These are phyloP conservation scores for Mesitornis unicolor DNA, from an alignment of 2,113 vertebrate species.

Conservation along the genomic window DNA sequence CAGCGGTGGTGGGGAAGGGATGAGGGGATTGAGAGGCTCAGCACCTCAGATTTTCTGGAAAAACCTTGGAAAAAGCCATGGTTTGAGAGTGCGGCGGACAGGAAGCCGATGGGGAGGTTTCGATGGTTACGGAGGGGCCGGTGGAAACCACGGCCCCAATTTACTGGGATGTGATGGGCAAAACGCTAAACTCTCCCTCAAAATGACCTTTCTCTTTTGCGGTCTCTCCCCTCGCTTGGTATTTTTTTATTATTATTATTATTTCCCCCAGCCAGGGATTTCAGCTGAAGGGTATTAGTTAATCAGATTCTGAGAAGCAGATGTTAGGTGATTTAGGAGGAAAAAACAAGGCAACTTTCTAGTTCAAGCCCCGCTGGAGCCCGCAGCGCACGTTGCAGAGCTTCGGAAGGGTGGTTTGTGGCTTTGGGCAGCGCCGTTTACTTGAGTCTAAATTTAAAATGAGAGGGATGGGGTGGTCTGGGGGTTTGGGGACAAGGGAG, in stretches of 20 bases:
- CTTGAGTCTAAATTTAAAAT: neutral
- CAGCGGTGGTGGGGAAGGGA: neutral
- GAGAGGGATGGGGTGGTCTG: neutral
- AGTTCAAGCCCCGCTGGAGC: neutral
- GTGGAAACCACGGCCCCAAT: neutral
- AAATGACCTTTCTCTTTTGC: constrained; percentile 50
- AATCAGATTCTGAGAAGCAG: constrained; percentile 71
- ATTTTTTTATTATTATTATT: neutral
- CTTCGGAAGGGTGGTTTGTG: neutral
- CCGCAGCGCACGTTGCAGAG: fast-evolving
- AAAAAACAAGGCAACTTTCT: constrained; percentile 10
- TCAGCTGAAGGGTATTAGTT: constrained; percentile 62
- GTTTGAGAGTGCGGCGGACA: fast-evolving
- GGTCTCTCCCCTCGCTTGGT: neutral
- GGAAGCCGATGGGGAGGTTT: neutral
- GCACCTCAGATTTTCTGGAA: neutral
- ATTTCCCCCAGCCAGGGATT: constrained; percentile 45
- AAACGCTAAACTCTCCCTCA: neutral
- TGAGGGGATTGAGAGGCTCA: neutral
- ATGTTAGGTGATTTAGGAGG: constrained; percentile 67
- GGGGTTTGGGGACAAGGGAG: neutral
- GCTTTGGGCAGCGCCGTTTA: fast-evolving
- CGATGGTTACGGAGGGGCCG: neutral
- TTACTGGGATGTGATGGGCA: neutral
- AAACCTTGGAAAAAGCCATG: fast-evolving